Evolutionary conservation across 2,888 invertebrate genomes (phyloP), one percentile per base, ranked within the genome.

Genomic region (Teleogryllus oceanicus): DNA sequence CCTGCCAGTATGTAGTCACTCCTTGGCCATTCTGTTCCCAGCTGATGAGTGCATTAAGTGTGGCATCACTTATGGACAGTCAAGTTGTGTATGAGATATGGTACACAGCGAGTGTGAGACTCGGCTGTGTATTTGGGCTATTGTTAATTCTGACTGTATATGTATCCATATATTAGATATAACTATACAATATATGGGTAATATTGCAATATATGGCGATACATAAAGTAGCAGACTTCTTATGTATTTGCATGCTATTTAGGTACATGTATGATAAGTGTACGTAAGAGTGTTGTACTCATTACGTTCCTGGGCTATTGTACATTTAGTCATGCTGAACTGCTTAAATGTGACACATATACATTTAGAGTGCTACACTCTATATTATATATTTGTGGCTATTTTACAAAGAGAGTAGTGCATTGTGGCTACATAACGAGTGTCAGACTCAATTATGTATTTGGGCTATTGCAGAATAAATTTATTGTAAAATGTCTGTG

Each of bases 381-480:
- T 80, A 78, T 81, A 80, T 78, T 80, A 81, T 77, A 80, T 80
- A 80, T 79, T 74, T 81, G 80, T 81, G 80, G 80, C 78, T 76
- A 79, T 80, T 81, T 77, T 76, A 62, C 76, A 78, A 78, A 80
- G 78, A 80, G 77, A 80, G 78, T 74, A 74, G 80, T 81, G 81
- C 75, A 79, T 78, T 49, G 77, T 50, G 75, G 76, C 50, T 81
- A 80, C 81, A 77, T 81, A 80, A 81, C 77, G 78, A 80, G 81
- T 81, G 77, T 80, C 78, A 62, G 74, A 81, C 80, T 75, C 78
- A 49, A n/a, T 80, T 80, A 82, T 80, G 81, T 79, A 82, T 80
- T 80, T 78, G 82, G 82, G 82, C 82, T 82, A 82, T 82, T 81
- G 82, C 82, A 79, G 76, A 79, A 75, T 51, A 79, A 81, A 82